phyloP scores from a whole-genome alignment of 1,140 invertebrate genomes.

The Ctenoplectra terminalis region DNA sequence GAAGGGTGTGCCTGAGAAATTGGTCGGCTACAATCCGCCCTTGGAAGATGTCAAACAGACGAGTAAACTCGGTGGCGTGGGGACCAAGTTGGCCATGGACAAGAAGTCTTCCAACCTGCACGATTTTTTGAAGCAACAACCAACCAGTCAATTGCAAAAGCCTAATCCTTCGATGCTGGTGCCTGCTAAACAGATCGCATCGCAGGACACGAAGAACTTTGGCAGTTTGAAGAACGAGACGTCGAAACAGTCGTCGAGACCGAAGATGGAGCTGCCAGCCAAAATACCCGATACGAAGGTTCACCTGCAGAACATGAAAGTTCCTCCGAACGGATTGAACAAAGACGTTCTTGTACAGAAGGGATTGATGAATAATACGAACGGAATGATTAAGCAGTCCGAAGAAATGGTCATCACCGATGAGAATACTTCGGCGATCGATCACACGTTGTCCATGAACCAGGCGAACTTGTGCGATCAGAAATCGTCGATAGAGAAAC shows the following conservation, averaged over 20 bases:
- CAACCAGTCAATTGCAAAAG: slow-evolving; percentile 40
- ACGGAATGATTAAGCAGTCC: slow-evolving; percentile 72
- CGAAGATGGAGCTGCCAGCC: slow-evolving; percentile 76
- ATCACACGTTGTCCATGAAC: slow-evolving; percentile 72
- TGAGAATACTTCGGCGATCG: slow-evolving; percentile 52
- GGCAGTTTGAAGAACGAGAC: slow-evolving; percentile 57
- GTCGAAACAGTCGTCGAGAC: slow-evolving; percentile 66
- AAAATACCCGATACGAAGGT: slow-evolving; percentile 75
- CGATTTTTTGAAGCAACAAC: slow-evolving; percentile 74
- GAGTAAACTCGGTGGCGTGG: slow-evolving; percentile 65
- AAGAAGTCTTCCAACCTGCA: slow-evolving; percentile 71
- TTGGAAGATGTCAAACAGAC: slow-evolving; percentile 69
- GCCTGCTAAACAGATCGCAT: slow-evolving; percentile 55
- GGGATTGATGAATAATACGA: slow-evolving; percentile 63
- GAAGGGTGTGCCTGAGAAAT: slow-evolving; percentile 66
- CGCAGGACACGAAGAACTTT: slow-evolving; percentile 65
- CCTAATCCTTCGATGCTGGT: slow-evolving; percentile 50
- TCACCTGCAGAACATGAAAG: slow-evolving; percentile 67
- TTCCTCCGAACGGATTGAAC: slow-evolving; percentile 68
- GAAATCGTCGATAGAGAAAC: slow-evolving; percentile 26
- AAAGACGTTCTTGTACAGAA: slow-evolving; percentile 74
- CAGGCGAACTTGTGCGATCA: slow-evolving; percentile 71
- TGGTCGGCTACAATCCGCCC: slow-evolving; percentile 54
- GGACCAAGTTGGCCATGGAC: slow-evolving; percentile 61
- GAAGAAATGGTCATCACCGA: slow-evolving; percentile 27